A percentile compares a stretch with the other conserved stretches of the same genome.
These are phyloP conservation scores for Sylvia borin DNA, from an alignment of 2,797 vertebrate species.

Conservation along the genomic window DNA sequence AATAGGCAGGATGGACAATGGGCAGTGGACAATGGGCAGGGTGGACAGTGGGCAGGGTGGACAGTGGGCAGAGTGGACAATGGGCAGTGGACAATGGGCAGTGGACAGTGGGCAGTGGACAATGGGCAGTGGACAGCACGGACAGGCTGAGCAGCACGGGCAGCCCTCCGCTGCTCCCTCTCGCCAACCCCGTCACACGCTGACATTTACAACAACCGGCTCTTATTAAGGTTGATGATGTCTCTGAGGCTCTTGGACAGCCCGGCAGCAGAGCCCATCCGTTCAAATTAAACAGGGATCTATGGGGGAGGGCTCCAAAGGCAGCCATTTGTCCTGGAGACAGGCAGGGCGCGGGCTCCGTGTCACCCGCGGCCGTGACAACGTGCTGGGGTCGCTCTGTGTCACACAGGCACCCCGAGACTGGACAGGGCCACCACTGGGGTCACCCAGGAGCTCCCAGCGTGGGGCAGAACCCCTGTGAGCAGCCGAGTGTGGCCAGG, in stretches of 20 bases:
- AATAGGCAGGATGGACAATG: too few relatives aligned
- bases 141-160: neutral
- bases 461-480: accelerated
- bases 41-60: too few relatives aligned
- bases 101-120: too few relatives aligned
- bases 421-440: accelerated
- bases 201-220: slow-evolving; percentile 31
- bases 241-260: slow-evolving; percentile 44
- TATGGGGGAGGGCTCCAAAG: neutral
- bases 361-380: neutral
- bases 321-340: neutral
- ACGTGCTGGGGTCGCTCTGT: accelerated
- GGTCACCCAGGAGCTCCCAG: neutral
- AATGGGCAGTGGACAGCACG: neutral
- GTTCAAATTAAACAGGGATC: slow-evolving; percentile 42
- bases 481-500: accelerated
- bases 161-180: neutral
- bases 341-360: neutral
- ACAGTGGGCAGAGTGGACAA: neutral
- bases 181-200: neutral
- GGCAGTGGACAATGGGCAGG: neutral
- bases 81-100: neutral
- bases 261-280: slow-evolving; percentile 18
- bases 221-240: slow-evolving; percentile 53
- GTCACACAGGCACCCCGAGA: neutral